Base-by-base conservation (phyloP, 2,888 invertebrate genomes). In the Amphipyra berbera region DNA sequence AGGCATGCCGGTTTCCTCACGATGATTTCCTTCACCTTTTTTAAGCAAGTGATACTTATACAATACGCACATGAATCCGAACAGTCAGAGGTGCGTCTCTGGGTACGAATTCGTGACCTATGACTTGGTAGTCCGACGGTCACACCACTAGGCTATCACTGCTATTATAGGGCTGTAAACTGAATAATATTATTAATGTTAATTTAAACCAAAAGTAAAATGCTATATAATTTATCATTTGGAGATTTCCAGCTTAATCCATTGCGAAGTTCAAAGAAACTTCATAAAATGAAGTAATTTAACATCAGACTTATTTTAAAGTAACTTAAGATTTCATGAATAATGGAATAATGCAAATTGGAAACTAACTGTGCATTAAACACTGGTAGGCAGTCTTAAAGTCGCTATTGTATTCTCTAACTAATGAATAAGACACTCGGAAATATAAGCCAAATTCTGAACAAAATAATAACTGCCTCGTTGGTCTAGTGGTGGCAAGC, bases 361-460 rank as follows among this genome's bases (percentile, higher is more conserved):
- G 7, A 53, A 73, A 62, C 52, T 76, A 64, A 62, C 60, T 59
- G 45, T 58, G 13, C 49, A 56, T 64, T 45, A 45, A 63, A 53
- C 14, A 60, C 33, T 48, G 30, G 30, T 10, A 38, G 50, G 38
- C 15, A 48, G 21, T 15, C 35, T 38, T 41, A 56, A 66, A 56
- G 1, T 66, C 30, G 8, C 44, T 45, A 69, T 57, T 64, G 40
- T 68, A 53, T 27, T 63, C 52, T 30, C 21, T 5, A 15, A n/a
- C 12, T 0, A 42, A 10, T 3, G 14, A 42, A 9, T 6, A 44
- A 44, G 7, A 6, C 30, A 6, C 27, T 30, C 6, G 4, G 27
- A 30, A 30, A 30, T 30, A 2, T 6, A 30, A 30, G 6, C 27
- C 35, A 35, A 37, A 10, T 10, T 10, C 37, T 9, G 3, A 37